These are phyloP conservation scores for Dendroctonus valens DNA, from an alignment of 1,140 invertebrate species.

Conservation along the genomic window DNA sequence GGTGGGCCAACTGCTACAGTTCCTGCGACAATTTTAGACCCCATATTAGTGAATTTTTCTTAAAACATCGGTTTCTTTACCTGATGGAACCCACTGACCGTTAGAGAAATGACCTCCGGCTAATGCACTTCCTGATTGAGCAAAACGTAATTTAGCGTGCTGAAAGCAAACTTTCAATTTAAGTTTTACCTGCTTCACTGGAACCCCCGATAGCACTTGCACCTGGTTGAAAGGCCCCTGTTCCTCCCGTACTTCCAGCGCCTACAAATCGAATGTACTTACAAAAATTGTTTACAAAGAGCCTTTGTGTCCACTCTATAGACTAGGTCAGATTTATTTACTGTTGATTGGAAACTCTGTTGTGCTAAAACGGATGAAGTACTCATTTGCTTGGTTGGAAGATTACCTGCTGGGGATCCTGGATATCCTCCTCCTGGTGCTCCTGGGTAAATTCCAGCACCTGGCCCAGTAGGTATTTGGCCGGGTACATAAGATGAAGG, in stretches of 20 bases:
- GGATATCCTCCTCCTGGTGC: not conserved
- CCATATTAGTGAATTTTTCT: not conserved
- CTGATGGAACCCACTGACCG: constrained; percentile 5
- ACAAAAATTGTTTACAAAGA: not conserved
- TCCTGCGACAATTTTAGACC: not conserved
- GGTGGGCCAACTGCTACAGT: not conserved
- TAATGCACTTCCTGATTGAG: not conserved
- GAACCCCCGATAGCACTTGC: no score
- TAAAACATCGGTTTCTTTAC: not conserved
- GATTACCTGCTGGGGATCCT: constrained; percentile 1
- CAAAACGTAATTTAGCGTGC: no score
- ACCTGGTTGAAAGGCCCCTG: no score
- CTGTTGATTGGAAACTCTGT: no score
- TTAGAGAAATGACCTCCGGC: constrained; percentile 10
- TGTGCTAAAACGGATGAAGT: no score
- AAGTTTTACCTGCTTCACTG: no score
- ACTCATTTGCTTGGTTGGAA: not conserved
- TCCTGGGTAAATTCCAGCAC: not conserved
- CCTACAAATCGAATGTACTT: no score
- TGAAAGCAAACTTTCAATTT: no score
- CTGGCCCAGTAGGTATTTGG: not conserved
- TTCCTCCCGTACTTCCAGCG: no score
- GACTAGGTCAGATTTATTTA: not conserved
- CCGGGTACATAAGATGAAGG: not conserved
- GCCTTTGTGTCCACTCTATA: not conserved